These are phyloP conservation scores for Acleris sparsana DNA, from an alignment of 2,888 invertebrate species.

Conservation along the genomic window DNA sequence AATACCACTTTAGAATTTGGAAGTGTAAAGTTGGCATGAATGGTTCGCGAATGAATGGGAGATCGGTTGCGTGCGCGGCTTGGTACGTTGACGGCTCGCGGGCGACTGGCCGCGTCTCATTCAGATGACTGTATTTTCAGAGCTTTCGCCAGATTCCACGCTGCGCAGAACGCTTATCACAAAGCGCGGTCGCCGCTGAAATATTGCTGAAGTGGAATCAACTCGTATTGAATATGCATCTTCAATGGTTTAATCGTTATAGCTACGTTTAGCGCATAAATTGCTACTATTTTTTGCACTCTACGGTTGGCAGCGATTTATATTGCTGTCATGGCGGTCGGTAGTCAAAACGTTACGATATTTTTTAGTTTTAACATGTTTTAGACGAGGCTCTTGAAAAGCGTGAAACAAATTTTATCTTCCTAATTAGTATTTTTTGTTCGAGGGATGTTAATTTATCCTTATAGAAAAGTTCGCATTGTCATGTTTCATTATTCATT, in stretches of 20 bases:
- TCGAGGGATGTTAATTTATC: too few relatives aligned
- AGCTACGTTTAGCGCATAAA: not conserved
- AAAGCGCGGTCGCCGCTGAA: conserved; percentile 30
- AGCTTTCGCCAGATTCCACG: conserved; percentile 49
- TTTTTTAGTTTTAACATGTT: too few relatives aligned
- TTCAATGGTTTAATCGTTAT: conserved; percentile 3
- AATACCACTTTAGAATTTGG: conserved; percentile 25
- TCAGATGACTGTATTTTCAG: conserved; percentile 46
- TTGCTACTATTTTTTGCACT: too few relatives aligned
- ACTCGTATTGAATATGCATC: conserved; percentile 17
- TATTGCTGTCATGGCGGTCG: too few relatives aligned
- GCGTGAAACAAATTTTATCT: too few relatives aligned
- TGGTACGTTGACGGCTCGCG: conserved; percentile 44
- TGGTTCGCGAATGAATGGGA: conserved; percentile 38
- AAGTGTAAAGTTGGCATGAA: conserved; percentile 36
- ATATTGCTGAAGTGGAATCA: conserved; percentile 32
- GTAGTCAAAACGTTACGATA: too few relatives aligned
- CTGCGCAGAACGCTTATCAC: conserved; percentile 53
- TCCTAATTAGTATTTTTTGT: too few relatives aligned
- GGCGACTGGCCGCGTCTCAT: conserved; percentile 51
- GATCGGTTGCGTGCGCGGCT: conserved; percentile 40
- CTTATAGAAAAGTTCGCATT: too few relatives aligned
- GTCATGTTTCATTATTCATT: too few relatives aligned
- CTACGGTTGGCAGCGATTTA: too few relatives aligned
- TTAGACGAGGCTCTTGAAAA: too few relatives aligned